Evolutionary conservation across 2,113 vertebrate genomes (phyloP).

Genomic region (Upupa epops): DNA sequence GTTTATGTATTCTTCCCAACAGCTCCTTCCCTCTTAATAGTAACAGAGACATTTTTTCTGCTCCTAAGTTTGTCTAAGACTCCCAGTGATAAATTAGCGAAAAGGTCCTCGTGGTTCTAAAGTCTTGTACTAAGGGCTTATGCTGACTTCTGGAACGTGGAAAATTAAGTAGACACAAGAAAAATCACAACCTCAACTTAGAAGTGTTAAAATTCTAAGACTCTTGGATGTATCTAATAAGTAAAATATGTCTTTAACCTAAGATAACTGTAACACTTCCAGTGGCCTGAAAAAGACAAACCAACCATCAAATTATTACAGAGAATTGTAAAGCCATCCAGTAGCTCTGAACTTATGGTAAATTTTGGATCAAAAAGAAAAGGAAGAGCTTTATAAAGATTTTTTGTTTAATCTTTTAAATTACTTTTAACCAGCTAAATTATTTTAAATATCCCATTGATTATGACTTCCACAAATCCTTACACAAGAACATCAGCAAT

Average conservation of each 20-base stretch:
- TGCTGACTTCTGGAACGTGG: not conserved
- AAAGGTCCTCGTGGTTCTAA: not conserved
- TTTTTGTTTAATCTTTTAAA: not conserved
- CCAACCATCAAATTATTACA: not conserved
- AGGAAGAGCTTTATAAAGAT: not conserved
- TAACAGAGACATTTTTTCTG: fast-evolving
- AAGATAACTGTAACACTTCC: not conserved
- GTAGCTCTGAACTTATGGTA: not conserved
- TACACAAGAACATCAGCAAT: not conserved
- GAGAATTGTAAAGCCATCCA: not conserved
- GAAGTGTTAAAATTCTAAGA: not conserved
- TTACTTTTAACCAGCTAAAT: not conserved
- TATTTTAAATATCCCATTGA: not conserved
- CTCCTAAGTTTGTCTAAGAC: not conserved
- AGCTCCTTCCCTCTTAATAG: not conserved
- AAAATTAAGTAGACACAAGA: not conserved
- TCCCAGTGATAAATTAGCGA: not conserved
- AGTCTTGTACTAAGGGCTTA: not conserved
- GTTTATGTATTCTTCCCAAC: not conserved
- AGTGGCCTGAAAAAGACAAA: not conserved
- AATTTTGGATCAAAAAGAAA: not conserved
- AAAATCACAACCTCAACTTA: not conserved
- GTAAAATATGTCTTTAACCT: not conserved
- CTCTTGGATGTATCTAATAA: not conserved
- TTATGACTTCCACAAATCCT: not conserved